A percentile compares a stretch with the other conserved stretches of the same genome.
Evolutionary conservation across 2,797 vertebrate genomes (phyloP).

Genomic region (Betta splendens): DNA sequence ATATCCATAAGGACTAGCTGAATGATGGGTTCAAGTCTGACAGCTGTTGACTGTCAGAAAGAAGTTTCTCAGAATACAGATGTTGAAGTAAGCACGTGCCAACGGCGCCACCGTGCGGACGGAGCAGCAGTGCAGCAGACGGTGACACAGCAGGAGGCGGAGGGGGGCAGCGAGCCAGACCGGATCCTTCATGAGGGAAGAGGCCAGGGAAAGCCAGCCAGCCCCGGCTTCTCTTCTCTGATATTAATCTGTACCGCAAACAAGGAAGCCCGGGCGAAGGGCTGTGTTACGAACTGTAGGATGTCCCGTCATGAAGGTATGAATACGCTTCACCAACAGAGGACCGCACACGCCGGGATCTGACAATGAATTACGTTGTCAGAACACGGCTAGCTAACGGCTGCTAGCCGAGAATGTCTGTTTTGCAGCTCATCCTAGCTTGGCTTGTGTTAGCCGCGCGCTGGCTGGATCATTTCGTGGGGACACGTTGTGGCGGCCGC

Average conservation of each 20-base stretch:
- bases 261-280: constrained; percentile 71
- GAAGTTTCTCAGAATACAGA: too few species aligned
- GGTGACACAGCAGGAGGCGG: constrained; percentile 80
- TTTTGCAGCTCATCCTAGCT: constrained; percentile 67
- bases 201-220: constrained; percentile 80
- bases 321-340: constrained; percentile 12
- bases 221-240: constrained; percentile 80
- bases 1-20: too few species aligned
- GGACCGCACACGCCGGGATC: constrained; percentile 1
- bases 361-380: constrained; percentile 36
- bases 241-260: constrained; percentile 48
- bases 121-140: constrained; percentile 10
- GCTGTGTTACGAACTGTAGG: constrained; percentile 77
- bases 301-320: constrained; percentile 95
- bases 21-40: too few species aligned
- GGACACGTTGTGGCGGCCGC: constrained; percentile 41
- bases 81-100: constrained; percentile 12
- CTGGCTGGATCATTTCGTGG: constrained; percentile 37
- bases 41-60: too few species aligned
- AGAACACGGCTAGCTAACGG: constrained; percentile 54
- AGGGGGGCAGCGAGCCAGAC: constrained; percentile 69
- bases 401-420: constrained; percentile 61
- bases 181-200: constrained; percentile 84
- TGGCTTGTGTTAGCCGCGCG: constrained; percentile 45
- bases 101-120: constrained; percentile 56